Evolutionary conservation across 2,888 invertebrate species (phyloP).

Genomic region (Pseudococcus viburni): DNA sequence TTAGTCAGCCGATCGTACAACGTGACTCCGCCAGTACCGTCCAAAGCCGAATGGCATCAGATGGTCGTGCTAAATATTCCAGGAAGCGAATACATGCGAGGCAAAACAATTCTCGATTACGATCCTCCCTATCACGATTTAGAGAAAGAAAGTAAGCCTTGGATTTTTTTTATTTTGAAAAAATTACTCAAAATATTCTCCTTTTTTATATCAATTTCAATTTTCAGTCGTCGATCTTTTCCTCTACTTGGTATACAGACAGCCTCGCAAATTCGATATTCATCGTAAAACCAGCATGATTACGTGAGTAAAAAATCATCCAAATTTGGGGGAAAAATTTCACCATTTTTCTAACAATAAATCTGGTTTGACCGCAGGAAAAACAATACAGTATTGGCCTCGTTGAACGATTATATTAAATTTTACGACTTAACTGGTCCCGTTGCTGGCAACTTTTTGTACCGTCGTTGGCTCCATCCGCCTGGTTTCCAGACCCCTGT

Average conservation of each 20-base stretch:
- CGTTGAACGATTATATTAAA: neutral
- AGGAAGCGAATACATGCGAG: neutral
- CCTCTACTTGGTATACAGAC: constrained; percentile 4
- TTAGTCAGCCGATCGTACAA: constrained; percentile 16
- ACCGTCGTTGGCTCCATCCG: neutral
- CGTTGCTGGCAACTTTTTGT: constrained; percentile 4
- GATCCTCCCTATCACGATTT: constrained; percentile 26
- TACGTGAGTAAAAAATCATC: neutral
- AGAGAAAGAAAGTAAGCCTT: neutral
- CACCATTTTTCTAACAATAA: neutral
- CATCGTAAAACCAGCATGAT: neutral
- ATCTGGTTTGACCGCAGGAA: neutral
- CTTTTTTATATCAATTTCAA: neutral
- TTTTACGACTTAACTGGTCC: constrained; percentile 23
- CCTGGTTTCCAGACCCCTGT: neutral
- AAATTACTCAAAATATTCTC: neutral
- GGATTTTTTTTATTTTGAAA: neutral
- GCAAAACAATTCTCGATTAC: neutral
- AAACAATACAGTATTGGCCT: neutral
- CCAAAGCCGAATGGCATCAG: constrained; percentile 2
- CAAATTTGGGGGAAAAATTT: neutral
- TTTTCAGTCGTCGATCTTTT: constrained; percentile 45
- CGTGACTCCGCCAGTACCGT: neutral
- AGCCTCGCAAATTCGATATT: neutral
- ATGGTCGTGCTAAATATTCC: constrained; percentile 1